A percentile compares a stretch with the other conserved stretches of the same genome.
These are phyloP conservation scores for Synergus itoensis DNA, from an alignment of 2,888 invertebrate genomes.

Conservation along the genomic window DNA sequence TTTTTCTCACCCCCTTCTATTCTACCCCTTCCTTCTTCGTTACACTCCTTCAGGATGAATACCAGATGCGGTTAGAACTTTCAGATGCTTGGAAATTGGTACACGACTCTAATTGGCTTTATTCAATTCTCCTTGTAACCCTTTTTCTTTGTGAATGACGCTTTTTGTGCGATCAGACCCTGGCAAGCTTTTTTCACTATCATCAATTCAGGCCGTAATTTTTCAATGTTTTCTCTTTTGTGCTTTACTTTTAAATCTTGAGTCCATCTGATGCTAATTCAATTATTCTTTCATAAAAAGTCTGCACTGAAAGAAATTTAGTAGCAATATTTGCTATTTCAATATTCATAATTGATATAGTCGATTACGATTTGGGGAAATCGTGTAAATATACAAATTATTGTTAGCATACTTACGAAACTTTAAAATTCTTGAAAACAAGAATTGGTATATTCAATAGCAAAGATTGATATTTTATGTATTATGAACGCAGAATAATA, in stretches of 20 bases:
- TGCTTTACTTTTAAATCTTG: not conserved
- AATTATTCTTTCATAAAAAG: no score
- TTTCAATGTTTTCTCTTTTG: slow-evolving; percentile 7
- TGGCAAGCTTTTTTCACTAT: slow-evolving; percentile 18
- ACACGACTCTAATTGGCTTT: slow-evolving; percentile 65
- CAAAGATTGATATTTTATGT: no score
- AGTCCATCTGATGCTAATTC: no score
- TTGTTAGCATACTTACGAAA: no score
- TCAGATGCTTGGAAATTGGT: slow-evolving; percentile 57
- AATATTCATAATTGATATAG: no score
- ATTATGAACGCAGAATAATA: no score
- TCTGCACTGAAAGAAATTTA: no score
- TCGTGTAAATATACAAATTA: no score
- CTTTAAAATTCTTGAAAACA: no score
- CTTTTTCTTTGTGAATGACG: slow-evolving; percentile 5
- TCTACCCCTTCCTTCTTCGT: slow-evolving; percentile 61
- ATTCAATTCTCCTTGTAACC: slow-evolving; percentile 60
- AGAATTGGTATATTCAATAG: no score
- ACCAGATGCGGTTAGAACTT: slow-evolving; percentile 66
- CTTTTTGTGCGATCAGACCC: slow-evolving; percentile 16
- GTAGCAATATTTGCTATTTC: no score
- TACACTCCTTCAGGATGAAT: slow-evolving; percentile 64
- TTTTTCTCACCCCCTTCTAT: not conserved
- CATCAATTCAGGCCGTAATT: slow-evolving; percentile 18
- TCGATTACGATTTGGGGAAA: no score